phyloP scores from a whole-genome alignment of 2,113 vertebrate species.

The Strix uralensis region DNA sequence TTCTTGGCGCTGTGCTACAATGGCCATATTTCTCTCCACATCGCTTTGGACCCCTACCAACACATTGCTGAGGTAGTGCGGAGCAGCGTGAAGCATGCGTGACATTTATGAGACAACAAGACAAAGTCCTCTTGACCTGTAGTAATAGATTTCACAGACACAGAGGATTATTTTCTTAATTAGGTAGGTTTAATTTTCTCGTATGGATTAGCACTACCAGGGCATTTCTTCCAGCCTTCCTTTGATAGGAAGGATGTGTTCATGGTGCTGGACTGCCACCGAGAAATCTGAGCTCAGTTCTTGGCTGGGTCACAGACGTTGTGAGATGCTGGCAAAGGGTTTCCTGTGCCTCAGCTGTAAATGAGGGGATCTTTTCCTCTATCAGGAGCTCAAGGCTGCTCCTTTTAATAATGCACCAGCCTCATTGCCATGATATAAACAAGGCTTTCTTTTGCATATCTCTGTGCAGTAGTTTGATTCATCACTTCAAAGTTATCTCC shows the following conservation, averaged over 20 bases:
- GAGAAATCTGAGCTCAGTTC: not conserved
- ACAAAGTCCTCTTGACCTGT: not conserved
- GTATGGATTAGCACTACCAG: not conserved
- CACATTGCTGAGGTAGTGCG: not conserved
- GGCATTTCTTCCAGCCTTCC: not conserved
- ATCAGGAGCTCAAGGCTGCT: not conserved
- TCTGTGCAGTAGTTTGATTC: not conserved
- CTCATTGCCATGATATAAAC: not conserved
- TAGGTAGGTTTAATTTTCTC: not conserved
- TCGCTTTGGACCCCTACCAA: not conserved
- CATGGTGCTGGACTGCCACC: not conserved
- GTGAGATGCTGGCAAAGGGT: not conserved
- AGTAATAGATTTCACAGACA: not conserved
- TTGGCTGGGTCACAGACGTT: not conserved
- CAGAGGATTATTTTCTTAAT: not conserved
- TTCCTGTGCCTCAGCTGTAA: not conserved
- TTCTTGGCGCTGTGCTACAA: not conserved
- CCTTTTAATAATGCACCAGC: not conserved
- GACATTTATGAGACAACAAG: not conserved
- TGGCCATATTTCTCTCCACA: not conserved
- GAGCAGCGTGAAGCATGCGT: rapidly evolving
- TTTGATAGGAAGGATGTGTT: not conserved
- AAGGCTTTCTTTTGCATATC: not conserved
- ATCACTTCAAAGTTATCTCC: not conserved
- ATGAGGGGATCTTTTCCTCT: not conserved